Percentiles rank a stretch among this genome's conserved stretches.
Evolutionary conservation across 2,113 vertebrate genomes (phyloP).

Genomic region (Sapajus apella): DNA sequence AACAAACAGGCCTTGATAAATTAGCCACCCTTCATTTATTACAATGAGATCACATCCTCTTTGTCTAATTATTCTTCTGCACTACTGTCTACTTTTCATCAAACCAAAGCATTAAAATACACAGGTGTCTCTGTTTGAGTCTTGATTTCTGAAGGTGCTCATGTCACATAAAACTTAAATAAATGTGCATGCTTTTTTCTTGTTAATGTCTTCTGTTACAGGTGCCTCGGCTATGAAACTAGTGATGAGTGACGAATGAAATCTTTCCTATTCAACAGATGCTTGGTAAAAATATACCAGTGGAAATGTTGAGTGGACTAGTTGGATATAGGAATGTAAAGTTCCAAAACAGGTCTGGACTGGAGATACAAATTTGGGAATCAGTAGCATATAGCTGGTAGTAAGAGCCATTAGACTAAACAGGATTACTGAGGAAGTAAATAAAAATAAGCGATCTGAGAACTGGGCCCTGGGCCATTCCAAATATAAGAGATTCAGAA

Average conservation of each 20-base stretch:
- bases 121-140: background rate
- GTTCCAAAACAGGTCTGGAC: background rate
- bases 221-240: background rate
- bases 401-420: conserved; percentile 1
- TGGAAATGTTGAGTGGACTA: background rate
- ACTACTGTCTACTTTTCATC: background rate
- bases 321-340: background rate
- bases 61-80: background rate
- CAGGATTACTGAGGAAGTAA: background rate
- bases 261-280: background rate
- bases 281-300: background rate
- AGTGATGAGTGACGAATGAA: background rate
- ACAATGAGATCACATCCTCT: background rate
- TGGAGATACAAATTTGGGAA: background rate
- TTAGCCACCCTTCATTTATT: background rate
- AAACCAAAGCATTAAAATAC: background rate
- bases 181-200: background rate
- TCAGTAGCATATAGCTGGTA: background rate
- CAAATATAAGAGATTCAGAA: conserved; percentile 1
- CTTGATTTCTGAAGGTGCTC: background rate
- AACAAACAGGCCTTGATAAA: background rate
- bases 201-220: background rate
- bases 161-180: background rate
- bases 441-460: conserved; percentile 20
- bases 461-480: background rate